Base-by-base conservation (phyloP, 2,888 invertebrate genomes). In the Epinotia bilunana region DNA sequence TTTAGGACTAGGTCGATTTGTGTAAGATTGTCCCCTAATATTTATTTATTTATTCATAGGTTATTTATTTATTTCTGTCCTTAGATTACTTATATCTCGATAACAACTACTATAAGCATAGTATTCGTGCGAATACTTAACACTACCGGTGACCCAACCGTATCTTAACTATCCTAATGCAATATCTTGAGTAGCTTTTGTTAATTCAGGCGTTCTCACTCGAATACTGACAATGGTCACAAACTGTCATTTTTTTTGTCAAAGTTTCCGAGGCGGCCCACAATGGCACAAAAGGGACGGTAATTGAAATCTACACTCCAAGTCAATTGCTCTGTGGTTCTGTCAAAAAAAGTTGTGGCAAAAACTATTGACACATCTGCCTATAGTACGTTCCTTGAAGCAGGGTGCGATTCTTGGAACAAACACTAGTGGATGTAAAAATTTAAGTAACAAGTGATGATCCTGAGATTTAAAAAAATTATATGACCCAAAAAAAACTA, bases 251-350 rank as follows among this genome's bases (percentile, higher is more conserved):
- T 77, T 77, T 75, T 72, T 73, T 62, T 69, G 18, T 61, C 62
- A 62, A 72, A 76, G 33, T 77, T 71, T 71, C 76, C 76, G 75
- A 46, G 63, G 60, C 73, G 73, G 28, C 57, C 64, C 72, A 72
- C 72, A 72, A 72, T 64, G 63, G 73, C 72, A 89, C 87, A 89
- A 89, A 28, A 86, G 78, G 81, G 39, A 49, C 67, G 78, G 80
- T 90, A 90, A 90, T 90, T 90, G 90, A 88, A 90, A 87, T 86
- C 86, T 85, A 89, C 87, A 89, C 89, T 83, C 77, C 49, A 78
- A 80, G 79, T 83, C 79, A 82, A 84, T 82, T 79, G 81, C 78
- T 74, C 78, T 76, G 65, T 65, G 77, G 78, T 78, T 73, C 73
- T 73, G 77, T 80, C 83, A 82, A 82, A 83, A 82, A 76, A 64